Evolutionary conservation across 2,888 invertebrate genomes (phyloP).

Genomic region (Sepiola atlantica): DNA sequence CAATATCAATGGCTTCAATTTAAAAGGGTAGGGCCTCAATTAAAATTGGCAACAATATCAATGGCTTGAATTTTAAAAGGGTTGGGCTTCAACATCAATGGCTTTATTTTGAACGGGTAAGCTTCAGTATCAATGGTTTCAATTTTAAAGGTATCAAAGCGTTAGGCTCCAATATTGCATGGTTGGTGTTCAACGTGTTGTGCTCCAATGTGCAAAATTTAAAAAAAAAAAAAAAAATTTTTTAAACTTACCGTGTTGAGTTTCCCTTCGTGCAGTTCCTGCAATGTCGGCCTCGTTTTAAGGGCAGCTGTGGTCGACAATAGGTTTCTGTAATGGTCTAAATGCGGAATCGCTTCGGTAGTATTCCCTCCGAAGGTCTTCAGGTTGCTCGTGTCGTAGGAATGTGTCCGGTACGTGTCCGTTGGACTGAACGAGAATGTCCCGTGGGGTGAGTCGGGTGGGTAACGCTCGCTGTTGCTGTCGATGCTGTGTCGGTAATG

Average conservation of each 20-base stretch:
- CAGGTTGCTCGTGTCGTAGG: conserved; percentile 80
- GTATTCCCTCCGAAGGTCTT: conserved; percentile 77
- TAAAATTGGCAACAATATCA: no score
- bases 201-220: no score
- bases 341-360: conserved; percentile 85
- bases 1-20: no score
- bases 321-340: conserved; percentile 83
- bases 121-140: no score
- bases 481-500: conserved; percentile 34
- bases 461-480: conserved; percentile 24
- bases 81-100: no score
- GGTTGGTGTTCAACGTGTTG: no score
- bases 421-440: conserved; percentile 44
- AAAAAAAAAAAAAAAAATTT: no score
- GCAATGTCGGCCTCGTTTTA: conserved; percentile 73
- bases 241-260: conserved; percentile 53
- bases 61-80: no score
- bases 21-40: no score
- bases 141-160: no score
- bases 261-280: conserved; percentile 74
- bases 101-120: no score
- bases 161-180: no score
- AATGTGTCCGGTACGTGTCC: conserved; percentile 46
- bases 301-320: conserved; percentile 61
- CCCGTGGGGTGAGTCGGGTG: conserved; percentile 37